Evolutionary conservation across 1,140 invertebrate genomes (phyloP), one percentile per base, ranked within the genome.

Genomic region (Eciton burchellii): DNA sequence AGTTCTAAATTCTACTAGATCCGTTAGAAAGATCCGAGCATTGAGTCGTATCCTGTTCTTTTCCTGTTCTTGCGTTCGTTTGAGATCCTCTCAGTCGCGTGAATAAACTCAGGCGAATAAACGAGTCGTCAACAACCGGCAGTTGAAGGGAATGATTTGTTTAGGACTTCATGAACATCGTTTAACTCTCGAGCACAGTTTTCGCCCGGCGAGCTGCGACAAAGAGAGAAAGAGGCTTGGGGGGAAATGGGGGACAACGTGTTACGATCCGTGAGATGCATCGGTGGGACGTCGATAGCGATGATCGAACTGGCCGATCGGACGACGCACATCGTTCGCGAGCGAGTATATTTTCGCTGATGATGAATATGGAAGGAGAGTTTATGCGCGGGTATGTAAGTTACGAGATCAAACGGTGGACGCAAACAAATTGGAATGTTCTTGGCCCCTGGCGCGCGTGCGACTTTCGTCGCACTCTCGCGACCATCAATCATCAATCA

Each of bases 401-500:
- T 68, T 8, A 6, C 43, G 66, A 77, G 29, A 76, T 76, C 59
- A 74, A 49, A 70, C 83, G 65, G 45, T 24, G 54, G 54, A 84
- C 83, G 77, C 63, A 54, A 82, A 24, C 63, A 81, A 73, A 73
- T 71, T 72, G 66, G 57, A 73, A 81, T 54, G 77, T 71, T 72
- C 66, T 72, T 41, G 54, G 47, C 43, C 19, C 49, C 41, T 41
- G 35, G 24, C 62, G 63, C 74, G 74, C 21, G 68, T 35, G 41
- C 81, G 81, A 62, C 59, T 82, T 63, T 87, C 68, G 70, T 84
- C 70, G 57, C 57, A 21, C 56, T 83, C 54, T 57, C 54, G 60
- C 84, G 79, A 76, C 82, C 79, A 43, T 21, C 68, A 82, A 54
- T 82, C 71, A 74, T 77, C 72, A 76, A 77, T 82, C 60, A 76